Evolutionary conservation across 1,140 invertebrate genomes (phyloP), one percentile per base, ranked within the genome.

Genomic region (Drosophila subpulchrella): DNA sequence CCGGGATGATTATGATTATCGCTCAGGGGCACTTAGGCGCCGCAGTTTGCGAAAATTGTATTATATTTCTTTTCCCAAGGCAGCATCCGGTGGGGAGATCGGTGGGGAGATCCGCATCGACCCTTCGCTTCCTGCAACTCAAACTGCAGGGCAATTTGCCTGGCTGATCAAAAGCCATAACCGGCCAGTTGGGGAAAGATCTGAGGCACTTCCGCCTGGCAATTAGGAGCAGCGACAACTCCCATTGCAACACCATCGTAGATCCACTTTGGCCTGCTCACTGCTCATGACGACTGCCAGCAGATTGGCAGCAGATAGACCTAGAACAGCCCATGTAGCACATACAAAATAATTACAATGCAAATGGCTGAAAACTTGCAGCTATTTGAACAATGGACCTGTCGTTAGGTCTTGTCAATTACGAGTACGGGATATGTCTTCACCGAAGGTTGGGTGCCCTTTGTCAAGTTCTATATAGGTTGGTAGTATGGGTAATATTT

Each of bases 341-440:
- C 47, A 75, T 58, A 73, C 53, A 56, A 74, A 73, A 67, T 78
- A 78, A 83, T 83, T 83, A 83, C 75, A 68, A 59, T 63, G 60
- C 70, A 89, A 88, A 88, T 89, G 83, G 47, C 68, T 89, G 83
- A 83, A 88, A 83, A 88, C 84, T 73, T 89, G 84, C 65, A 67
- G 68, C 76, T 61, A 88, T 88, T 88, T 77, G 46, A 70, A 83
- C 76, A 83, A 78, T 80, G 65, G 57, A 89, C 61, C 58, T 83
- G 73, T 89, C 76, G 65, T 88, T 84, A 81, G 68, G 73, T 81
- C 48, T 83, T 20, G 76, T 77, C 83, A 88, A 83, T 78, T 85
- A 75, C 32, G 50, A 47, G 44, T 24, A 30, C 27, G 2, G 34
- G 10, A 12, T 0, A 12, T 10, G 20, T 57, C 12, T 6, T n/a